These are phyloP conservation scores for Cerastis rubricosa DNA, from an alignment of 2,888 invertebrate species.

Conservation along the genomic window DNA sequence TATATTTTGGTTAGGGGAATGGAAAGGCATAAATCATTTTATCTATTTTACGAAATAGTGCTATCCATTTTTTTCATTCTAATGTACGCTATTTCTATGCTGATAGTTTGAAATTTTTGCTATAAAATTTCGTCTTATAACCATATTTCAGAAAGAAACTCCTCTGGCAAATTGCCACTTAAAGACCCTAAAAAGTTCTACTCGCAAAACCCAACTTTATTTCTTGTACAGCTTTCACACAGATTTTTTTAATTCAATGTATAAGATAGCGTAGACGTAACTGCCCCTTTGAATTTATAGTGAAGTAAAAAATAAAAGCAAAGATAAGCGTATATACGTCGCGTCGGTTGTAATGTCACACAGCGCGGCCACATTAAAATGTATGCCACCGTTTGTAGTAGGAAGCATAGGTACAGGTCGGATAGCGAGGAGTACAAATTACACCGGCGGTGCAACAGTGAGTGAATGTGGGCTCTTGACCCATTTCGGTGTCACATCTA, in stretches of 20 bases:
- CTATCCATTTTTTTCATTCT: constrained; percentile 56
- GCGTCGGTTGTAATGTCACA: constrained; percentile 48
- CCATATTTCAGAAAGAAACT: constrained; percentile 18
- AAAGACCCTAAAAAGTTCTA: constrained; percentile 16
- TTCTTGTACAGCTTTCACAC: constrained; percentile 13
- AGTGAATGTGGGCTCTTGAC: constrained; percentile 81
- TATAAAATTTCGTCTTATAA: constrained; percentile 29
- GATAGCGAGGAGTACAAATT: constrained; percentile 75
- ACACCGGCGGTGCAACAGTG: constrained; percentile 71
- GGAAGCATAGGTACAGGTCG: constrained; percentile 38
- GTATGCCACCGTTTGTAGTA: constrained; percentile 57
- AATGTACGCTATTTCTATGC: constrained; percentile 45
- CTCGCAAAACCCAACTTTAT: constrained; percentile 11
- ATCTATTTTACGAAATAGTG: constrained; percentile 58
- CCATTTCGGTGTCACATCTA: constrained; percentile 78
- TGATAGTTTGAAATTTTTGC: constrained; percentile 21
- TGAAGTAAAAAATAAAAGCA: constrained; percentile 27
- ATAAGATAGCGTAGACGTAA: not conserved
- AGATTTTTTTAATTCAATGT: constrained; percentile 18
- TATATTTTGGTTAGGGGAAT: constrained; percentile 71
- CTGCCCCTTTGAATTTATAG: constrained; percentile 34
- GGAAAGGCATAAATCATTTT: constrained; percentile 68
- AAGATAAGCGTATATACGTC: constrained; percentile 42
- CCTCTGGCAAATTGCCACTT: constrained; percentile 42
- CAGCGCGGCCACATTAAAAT: constrained; percentile 62